Conservation (phyloP, 2,113 vertebrate species). For the Alethe castanea region DNA sequence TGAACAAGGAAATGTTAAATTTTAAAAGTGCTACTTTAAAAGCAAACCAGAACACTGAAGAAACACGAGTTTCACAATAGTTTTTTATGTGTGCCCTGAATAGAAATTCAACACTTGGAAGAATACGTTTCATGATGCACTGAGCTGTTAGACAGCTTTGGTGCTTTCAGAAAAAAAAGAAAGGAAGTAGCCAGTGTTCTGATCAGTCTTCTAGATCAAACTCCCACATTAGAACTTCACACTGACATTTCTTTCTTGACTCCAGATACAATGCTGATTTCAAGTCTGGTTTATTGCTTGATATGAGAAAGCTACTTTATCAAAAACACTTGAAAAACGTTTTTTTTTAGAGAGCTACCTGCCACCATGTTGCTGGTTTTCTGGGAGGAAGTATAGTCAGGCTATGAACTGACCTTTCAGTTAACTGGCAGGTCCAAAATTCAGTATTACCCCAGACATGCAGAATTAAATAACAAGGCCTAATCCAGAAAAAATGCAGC, state of each 20-base stretch:
- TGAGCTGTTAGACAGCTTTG: neutral
- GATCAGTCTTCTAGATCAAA: neutral
- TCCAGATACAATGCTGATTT: neutral
- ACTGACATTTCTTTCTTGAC: neutral
- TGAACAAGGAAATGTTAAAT: neutral
- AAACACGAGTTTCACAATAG: neutral
- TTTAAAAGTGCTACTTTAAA: neutral
- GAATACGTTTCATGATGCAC: neutral
- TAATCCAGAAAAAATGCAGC: neutral
- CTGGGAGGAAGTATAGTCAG: neutral
- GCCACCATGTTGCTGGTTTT: neutral
- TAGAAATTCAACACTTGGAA: constrained; percentile 11
- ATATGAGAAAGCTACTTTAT: neutral
- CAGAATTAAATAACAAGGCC: neutral
- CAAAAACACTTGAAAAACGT: neutral
- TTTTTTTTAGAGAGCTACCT: neutral
- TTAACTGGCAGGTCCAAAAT: neutral
- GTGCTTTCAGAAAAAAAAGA: neutral
- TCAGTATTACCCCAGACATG: neutral
- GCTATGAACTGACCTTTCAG: neutral
- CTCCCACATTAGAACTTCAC: neutral
- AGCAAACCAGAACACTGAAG: neutral
- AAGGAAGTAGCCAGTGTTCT: neutral
- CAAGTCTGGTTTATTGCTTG: neutral
- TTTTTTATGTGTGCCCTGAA: neutral